Percentiles rank a stretch among this genome's conserved stretches.
phyloP scores from a whole-genome alignment of 2,797 vertebrate genomes.

The Lophotriccus pileatus region DNA sequence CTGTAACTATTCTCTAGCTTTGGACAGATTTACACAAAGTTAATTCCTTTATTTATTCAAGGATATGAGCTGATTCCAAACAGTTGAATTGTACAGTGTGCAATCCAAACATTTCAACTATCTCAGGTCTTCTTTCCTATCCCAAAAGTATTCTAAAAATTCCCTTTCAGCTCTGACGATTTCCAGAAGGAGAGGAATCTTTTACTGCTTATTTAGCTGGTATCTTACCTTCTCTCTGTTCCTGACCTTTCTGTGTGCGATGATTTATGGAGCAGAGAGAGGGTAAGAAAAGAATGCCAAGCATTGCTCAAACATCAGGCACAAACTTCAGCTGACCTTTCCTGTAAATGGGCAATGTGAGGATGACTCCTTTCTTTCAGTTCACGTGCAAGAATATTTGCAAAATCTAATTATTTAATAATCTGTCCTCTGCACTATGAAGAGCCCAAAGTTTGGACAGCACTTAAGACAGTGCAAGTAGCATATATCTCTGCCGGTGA shows the following conservation, averaged over 20 bases:
- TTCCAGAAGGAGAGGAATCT: neutral
- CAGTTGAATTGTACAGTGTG: neutral
- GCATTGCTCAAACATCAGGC: neutral
- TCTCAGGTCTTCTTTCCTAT: neutral
- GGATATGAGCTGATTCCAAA: neutral
- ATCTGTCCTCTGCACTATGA: neutral
- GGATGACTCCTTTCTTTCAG: neutral
- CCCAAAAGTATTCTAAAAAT: neutral
- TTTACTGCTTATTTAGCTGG: neutral
- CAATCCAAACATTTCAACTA: neutral
- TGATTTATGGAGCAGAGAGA: neutral
- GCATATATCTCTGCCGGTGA: neutral
- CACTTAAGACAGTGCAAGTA: neutral
- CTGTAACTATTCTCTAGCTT: neutral
- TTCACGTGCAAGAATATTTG: neutral
- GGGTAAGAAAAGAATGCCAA: neutral
- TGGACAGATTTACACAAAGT: neutral
- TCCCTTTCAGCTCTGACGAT: neutral
- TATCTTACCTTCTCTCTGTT: neutral
- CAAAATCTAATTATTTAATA: constrained; percentile 1
- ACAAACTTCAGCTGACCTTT: constrained; percentile 17
- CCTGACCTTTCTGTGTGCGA: constrained; percentile 15
- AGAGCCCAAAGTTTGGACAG: neutral
- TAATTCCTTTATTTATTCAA: constrained; percentile 37
- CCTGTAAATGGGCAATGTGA: neutral